Evolutionary conservation across 2,113 vertebrate species (phyloP).

Genomic region (Anseranas semipalmata): DNA sequence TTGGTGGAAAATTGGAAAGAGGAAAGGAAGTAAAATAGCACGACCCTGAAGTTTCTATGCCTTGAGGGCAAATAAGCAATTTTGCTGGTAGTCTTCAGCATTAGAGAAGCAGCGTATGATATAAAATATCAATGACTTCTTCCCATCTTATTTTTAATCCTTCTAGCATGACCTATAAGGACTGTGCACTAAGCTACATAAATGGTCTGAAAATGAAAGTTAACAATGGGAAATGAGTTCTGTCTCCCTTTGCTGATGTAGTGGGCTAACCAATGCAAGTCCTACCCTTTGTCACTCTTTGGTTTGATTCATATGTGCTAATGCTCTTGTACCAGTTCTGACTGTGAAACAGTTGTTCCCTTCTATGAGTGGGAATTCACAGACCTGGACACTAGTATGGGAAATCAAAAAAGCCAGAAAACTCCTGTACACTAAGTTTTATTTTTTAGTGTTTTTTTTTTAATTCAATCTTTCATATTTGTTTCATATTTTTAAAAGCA

Average conservation of each 20-base stretch:
- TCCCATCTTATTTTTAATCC: neutral
- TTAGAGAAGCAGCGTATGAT: neutral
- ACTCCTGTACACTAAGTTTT: too few species aligned
- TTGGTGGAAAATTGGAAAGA: neutral
- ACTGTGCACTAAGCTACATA: neutral
- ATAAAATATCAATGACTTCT: neutral
- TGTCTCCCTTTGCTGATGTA: neutral
- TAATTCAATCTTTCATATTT: neutral
- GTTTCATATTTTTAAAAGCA: neutral
- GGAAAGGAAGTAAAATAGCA: neutral
- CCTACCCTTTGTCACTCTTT: neutral
- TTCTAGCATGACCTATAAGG: neutral
- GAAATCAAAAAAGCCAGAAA: neutral
- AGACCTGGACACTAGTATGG: neutral
- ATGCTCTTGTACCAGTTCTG: neutral
- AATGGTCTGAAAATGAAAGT: neutral
- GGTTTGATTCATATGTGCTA: neutral
- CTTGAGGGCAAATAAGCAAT: neutral
- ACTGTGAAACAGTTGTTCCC: neutral
- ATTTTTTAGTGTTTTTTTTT: too few species aligned
- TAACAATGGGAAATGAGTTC: neutral
- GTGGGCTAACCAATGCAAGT: neutral
- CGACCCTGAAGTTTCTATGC: neutral
- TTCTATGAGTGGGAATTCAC: neutral
- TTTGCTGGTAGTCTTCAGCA: neutral